Evolutionary conservation across 2,113 vertebrate species (phyloP), one percentile per base, ranked within the genome.

Genomic region (Phainopepla nitens): DNA sequence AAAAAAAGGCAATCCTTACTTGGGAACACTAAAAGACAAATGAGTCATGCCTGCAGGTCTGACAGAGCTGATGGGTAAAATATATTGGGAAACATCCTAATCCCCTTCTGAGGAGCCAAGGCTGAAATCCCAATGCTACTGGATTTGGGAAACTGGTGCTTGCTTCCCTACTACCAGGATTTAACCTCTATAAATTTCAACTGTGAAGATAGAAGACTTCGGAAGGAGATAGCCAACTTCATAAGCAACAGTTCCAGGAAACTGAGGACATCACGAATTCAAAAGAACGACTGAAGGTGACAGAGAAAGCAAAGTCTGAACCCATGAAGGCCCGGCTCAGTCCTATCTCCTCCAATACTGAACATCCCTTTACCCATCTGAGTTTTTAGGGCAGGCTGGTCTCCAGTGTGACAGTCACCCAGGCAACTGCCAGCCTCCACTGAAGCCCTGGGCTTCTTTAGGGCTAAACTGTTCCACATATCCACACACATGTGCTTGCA

Each of bases 41-140:
- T 39, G 65, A 84, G 50, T 82, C 21, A 16, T 11, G 58, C 42
- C 54, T 51, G 25, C 29, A 79, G 45, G 58, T 91, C 70, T 87
- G 69, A 75, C 54, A 60, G 49, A 61, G 82, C 41, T 44, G 54
- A 66, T 23, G 60, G 85, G 60, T 75, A 76, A 76, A 77, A 77
- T 45, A 64, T 51, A 68, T 47, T 85, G 84, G 60, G 91, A 95
- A 95, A 96, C 29, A 88, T 56, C 90, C 51, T 4, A 5, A 65
- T 87, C 58, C 66, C 70, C 47, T 87, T 75, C 81, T 39, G 47
- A 85, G 70, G 36, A 88, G 68, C 35, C 60, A 70, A 53, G 36
- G 71, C 66, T 94, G 90, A 96, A 96, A 96, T 93, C 78, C 39
- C 71, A 77, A 51, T 62, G 90, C 56, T 8, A 15, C 36, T 60